phyloP scores from a whole-genome alignment of 53 echinoderm and acorn worm genomes.

The Antedon mediterranea region DNA sequence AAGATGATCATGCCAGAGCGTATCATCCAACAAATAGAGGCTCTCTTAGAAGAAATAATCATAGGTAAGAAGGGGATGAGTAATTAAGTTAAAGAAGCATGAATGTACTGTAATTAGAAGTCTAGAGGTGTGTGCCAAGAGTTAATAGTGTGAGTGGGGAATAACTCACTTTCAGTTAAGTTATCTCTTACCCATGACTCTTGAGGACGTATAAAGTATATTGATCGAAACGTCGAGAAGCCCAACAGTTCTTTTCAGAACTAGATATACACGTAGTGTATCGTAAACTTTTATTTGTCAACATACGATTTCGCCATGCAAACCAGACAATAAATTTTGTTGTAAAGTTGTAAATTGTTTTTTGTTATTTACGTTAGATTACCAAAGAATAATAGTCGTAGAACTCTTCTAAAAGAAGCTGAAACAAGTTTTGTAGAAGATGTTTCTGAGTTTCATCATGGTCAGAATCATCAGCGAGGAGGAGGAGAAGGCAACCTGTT shows the following conservation, averaged over 20 bases:
- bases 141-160: no score
- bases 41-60: conserved; percentile 1
- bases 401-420: background rate
- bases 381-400: background rate
- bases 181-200: no score
- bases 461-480: background rate
- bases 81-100: background rate
- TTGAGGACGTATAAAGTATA: no score
- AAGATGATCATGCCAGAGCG: background rate
- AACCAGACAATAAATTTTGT: no score
- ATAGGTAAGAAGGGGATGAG: background rate
- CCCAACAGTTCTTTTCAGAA: no score
- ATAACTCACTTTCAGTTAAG: no score
- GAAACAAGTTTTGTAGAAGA: background rate
- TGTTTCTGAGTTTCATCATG: background rate
- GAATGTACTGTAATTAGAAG: no score
- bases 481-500: conserved; percentile 73
- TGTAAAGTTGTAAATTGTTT: background rate
- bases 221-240: no score
- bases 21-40: background rate
- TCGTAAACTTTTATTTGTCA: no score
- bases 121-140: no score
- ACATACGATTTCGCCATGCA: no score
- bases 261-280: no score
- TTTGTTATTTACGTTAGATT: background rate